Base-by-base conservation (phyloP, 1,140 invertebrate species). In the Globodera ellingtonae region DNA sequence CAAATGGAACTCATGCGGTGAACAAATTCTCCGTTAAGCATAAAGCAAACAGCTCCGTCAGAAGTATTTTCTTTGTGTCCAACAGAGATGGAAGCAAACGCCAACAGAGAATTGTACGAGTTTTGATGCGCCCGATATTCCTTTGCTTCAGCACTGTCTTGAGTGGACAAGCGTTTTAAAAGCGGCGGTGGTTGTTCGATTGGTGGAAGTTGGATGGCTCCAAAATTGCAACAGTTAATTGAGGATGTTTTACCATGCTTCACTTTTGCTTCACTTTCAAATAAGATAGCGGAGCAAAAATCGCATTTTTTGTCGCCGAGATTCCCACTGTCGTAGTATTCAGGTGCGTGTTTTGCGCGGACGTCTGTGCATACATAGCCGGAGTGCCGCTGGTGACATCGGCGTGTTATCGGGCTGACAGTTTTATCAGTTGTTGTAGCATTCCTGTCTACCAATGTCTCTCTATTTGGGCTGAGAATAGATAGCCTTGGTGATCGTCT, bases 311-410 rank as follows among this genome's bases (percentile, higher is more conserved):
- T 15, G 18, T 72, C 70, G 15, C 70, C 70, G n/a, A 72, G 15
- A 72, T 72, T 72, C 18, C 70, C 70, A 72, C 13, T n/a, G 18
- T 72, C 70, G n/a, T 72, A 72, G n/a, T 72, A 72, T 6, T 35
- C 35, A 35, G 35, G 35, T 35, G 35, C 35, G n/a, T n/a, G n/a
- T n/a, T n/a, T n/a, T n/a, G n/a, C n/a, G n/a, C n/a, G n/a, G n/a
- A n/a, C n/a, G n/a, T n/a, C n/a, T n/a, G n/a, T n/a, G n/a, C n/a
- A n/a, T n/a, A n/a, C n/a, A n/a, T n/a, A n/a, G n/a, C n/a, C n/a
- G n/a, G n/a, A n/a, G n/a, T n/a, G n/a, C n/a, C n/a, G n/a, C n/a
- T n/a, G n/a, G n/a, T n/a, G n/a, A n/a, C n/a, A n/a, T n/a, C n/a
- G n/a, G n/a, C n/a, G n/a, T n/a, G n/a, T n/a, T n/a, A n/a, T n/a